Evolutionary conservation across 2,797 vertebrate species (phyloP), one percentile per base, ranked within the genome.

Genomic region (Enteromius anoplus): DNA sequence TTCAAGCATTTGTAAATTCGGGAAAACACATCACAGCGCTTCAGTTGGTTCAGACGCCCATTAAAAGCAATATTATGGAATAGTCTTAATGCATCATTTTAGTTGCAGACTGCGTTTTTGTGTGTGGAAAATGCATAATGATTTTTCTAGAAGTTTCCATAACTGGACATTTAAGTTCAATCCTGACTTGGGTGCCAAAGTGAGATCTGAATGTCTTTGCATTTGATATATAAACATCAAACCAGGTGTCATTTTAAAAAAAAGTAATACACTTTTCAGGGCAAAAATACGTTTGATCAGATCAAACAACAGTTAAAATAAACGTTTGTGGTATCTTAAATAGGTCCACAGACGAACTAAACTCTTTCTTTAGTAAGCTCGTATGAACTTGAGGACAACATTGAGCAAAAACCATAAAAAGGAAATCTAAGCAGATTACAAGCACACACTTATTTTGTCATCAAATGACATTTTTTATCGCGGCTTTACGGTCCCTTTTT

Each of bases 21-120:
- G 89, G 84, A 87, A 91, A 69, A 89, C 84, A 85, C 91, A 90
- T 90, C 90, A 90, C 85, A 53, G 0, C 29, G 60, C 65, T 93
- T 91, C 2, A 55, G 45, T 81, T 85, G 88, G 88, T 85, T 91
- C 69, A 88, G 84, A 86, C 68, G 81, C 92, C 87, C 90, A 89
- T 83, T 53, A 69, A 68, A 45, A 68, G 58, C 58, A 76, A 51
- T 85, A 65, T 75, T 82, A 42, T 42, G 40, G 40, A 42, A 9
- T 21, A 8, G 11, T 65, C 75, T 10, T 37, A 58, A 84, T 69
- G 79, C 26, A 65, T 82, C 29, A 40, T 49, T 45, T 53, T 17
- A 11, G 12, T 34, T n/a, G 42, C 23, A 53, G 34, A 47, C 40
- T 51, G 14, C 11, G 29, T 29, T 11, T 9, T 11, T 62, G 32